Percentiles rank a stretch among this genome's conserved stretches.
phyloP scores from a whole-genome alignment of 2,888 invertebrate genomes.

The Gisinianus flammeolus region DNA sequence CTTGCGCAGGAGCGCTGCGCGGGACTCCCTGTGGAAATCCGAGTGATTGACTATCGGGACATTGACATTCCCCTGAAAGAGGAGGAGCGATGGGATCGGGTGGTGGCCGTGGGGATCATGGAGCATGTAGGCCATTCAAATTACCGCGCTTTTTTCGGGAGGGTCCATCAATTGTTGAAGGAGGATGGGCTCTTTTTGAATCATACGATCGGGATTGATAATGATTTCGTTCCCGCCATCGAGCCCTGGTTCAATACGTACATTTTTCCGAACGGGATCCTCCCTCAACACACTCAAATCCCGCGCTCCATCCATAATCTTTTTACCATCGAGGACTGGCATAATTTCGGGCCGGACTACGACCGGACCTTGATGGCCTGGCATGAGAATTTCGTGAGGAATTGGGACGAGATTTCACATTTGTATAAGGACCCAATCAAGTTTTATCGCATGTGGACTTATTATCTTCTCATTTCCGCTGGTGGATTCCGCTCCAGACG shows the following conservation, averaged over 20 bases:
- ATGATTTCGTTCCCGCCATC: not conserved
- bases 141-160: conserved; percentile 5
- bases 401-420: conserved; percentile 28
- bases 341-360: conserved; percentile 66
- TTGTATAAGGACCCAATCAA: conserved; percentile 22
- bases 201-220: conserved; percentile 23
- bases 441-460: conserved; percentile 44
- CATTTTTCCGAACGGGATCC: conserved; percentile 27
- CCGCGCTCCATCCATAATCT: conserved; percentile 69
- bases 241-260: conserved; percentile 27
- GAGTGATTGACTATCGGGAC: conserved; percentile 34
- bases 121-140: conserved; percentile 33
- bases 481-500: conserved; percentile 35
- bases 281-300: conserved; percentile 14
- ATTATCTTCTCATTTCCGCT: conserved; percentile 34
- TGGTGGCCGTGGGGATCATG: conserved; percentile 33
- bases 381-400: conserved; percentile 27
- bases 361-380: conserved; percentile 29
- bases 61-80: not conserved
- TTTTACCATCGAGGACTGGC: conserved; percentile 74
- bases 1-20: conserved; percentile 4
- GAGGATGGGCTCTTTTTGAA: conserved; percentile 17
- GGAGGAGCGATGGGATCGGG: conserved; percentile 42
- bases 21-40: conserved; percentile 32
- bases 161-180: not conserved